Evolutionary conservation across 2,888 invertebrate genomes (phyloP).

Genomic region (Hirudinaria manillensis): DNA sequence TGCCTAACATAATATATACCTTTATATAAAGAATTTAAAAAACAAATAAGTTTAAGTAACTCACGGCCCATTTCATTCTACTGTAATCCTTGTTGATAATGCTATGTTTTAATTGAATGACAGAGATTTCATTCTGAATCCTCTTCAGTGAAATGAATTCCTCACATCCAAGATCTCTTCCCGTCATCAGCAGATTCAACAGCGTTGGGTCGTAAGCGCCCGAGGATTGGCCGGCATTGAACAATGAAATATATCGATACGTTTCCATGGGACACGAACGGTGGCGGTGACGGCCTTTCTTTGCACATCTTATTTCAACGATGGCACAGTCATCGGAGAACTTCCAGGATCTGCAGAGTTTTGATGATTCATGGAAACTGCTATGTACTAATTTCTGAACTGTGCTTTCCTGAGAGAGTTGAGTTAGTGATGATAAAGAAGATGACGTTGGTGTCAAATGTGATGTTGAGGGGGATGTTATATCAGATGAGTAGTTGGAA

Average conservation of each 20-base stretch:
- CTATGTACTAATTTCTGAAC: neutral
- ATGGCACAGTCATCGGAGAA: neutral
- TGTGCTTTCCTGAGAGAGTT: neutral
- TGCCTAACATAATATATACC: no score
- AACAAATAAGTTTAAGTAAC: neutral
- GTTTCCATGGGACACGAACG: neutral
- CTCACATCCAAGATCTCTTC: neutral
- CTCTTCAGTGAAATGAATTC: neutral
- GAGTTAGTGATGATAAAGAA: neutral
- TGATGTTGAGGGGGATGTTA: neutral
- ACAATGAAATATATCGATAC: neutral
- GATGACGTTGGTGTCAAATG: neutral
- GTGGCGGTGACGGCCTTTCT: neutral
- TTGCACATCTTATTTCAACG: neutral
- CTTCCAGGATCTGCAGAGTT: neutral
- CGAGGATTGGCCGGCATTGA: neutral
- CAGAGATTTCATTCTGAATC: conserved; percentile 2
- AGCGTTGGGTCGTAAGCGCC: no score
- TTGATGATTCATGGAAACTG: neutral
- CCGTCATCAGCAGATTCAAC: neutral
- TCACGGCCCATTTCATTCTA: neutral
- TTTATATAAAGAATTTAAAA: neutral
- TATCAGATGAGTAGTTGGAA: neutral
- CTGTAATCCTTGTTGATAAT: neutral
- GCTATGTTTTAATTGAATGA: neutral